Evolutionary conservation across 2,888 invertebrate species (phyloP).

Genomic region (Pycnomerus fuliginosus): DNA sequence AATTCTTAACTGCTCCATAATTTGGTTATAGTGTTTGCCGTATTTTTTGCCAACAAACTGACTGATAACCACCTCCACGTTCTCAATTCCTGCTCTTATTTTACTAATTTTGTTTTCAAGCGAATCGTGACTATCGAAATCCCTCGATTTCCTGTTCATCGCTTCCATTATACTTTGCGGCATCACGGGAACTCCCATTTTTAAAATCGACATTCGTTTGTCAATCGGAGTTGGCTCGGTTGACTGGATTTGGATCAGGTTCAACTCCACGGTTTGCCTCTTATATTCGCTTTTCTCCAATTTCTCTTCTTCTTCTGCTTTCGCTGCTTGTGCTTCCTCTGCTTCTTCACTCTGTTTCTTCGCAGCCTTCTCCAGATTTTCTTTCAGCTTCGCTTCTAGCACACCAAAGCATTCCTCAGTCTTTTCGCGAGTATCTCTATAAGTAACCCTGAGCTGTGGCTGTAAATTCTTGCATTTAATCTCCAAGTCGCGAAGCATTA

Average conservation of each 20-base stretch:
- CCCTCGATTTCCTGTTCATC: conserved; percentile 10
- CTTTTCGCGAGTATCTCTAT: conserved; percentile 28
- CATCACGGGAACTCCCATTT: conserved; percentile 37
- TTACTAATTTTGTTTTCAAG: conserved; percentile 21
- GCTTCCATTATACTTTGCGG: conserved; percentile 33
- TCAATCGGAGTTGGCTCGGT: no score
- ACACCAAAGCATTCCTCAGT: conserved; percentile 28
- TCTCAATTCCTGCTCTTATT: conserved; percentile 29
- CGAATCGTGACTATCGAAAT: neutral
- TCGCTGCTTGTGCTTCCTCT: no score
- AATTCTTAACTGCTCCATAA: conserved; percentile 26
- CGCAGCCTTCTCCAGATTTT: conserved; percentile 30
- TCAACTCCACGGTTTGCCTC: no score
- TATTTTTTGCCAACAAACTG: conserved; percentile 29
- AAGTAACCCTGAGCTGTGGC: conserved; percentile 31
- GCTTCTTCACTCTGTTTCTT: no score
- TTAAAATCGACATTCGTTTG: conserved; percentile 34
- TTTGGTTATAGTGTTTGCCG: conserved; percentile 31
- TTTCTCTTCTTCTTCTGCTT: no score
- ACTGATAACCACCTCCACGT: conserved; percentile 28
- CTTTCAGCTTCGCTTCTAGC: conserved; percentile 28
- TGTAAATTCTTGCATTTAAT: conserved; percentile 30
- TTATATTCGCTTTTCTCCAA: no score
- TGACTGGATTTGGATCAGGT: no score
- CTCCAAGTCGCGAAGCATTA: conserved; percentile 18